Evolutionary conservation across 2,113 vertebrate genomes (phyloP).

Genomic region (Dasyurus viverrinus): DNA sequence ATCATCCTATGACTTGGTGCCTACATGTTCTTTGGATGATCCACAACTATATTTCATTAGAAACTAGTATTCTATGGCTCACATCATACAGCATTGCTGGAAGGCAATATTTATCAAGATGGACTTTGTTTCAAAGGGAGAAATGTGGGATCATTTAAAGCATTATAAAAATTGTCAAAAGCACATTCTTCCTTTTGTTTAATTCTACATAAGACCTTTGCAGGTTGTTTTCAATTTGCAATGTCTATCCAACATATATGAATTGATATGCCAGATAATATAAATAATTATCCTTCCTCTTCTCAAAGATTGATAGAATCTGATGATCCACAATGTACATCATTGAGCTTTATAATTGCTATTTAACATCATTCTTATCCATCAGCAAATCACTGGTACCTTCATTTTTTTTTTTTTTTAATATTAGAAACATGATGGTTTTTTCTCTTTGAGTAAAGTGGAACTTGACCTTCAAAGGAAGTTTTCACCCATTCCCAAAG

Average conservation of each 20-base stretch:
- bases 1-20: background rate
- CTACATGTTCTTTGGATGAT: background rate
- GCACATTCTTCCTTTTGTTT: background rate
- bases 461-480: background rate
- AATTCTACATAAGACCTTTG: background rate
- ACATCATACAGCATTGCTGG: background rate
- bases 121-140: background rate
- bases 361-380: background rate
- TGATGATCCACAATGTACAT: background rate
- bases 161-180: background rate
- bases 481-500: background rate
- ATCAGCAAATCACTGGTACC: background rate
- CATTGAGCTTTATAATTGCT: background rate
- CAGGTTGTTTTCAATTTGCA: background rate
- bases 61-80: background rate
- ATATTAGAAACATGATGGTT: background rate
- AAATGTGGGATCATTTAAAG: background rate
- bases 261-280: background rate
- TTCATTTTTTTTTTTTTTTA: background rate
- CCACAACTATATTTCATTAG: background rate
- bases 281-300: background rate
- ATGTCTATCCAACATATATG: background rate
- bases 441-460: background rate
- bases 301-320: background rate
- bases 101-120: background rate